These are phyloP conservation scores for Amazona vittata DNA, from an alignment of 2,113 vertebrate species.

Conservation along the genomic window DNA sequence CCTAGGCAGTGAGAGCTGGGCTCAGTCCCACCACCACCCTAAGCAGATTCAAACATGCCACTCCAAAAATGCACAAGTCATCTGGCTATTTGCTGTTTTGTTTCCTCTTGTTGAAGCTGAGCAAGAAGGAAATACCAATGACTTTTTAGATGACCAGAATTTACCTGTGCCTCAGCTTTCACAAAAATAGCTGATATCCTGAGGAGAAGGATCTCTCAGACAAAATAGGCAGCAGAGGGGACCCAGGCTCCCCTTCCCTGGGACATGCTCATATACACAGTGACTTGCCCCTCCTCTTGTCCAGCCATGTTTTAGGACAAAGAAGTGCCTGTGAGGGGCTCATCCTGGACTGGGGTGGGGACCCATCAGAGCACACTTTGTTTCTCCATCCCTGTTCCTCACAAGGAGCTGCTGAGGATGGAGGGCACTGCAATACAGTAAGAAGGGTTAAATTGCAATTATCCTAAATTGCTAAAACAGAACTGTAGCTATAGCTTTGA, in stretches of 20 bases:
- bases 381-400: neutral
- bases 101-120: neutral
- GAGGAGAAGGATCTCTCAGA: neutral
- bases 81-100: neutral
- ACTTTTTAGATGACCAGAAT: neutral
- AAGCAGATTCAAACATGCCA: neutral
- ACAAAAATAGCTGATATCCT: neutral
- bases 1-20: neutral
- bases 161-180: neutral
- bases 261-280: neutral
- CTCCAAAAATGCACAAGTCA: neutral
- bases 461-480: neutral
- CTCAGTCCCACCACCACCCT: neutral
- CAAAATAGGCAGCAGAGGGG: rapidly evolving
- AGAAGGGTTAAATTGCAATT: neutral
- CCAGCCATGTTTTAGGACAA: neutral
- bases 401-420: neutral
- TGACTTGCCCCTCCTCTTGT: neutral
- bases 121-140: neutral
- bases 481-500: neutral
- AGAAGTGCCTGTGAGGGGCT: neutral
- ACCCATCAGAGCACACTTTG: neutral
- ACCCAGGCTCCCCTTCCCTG: neutral
- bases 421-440: neutral
- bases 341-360: neutral